phyloP scores from a whole-genome alignment of 2,113 vertebrate species.

The Nothocercus julius region DNA sequence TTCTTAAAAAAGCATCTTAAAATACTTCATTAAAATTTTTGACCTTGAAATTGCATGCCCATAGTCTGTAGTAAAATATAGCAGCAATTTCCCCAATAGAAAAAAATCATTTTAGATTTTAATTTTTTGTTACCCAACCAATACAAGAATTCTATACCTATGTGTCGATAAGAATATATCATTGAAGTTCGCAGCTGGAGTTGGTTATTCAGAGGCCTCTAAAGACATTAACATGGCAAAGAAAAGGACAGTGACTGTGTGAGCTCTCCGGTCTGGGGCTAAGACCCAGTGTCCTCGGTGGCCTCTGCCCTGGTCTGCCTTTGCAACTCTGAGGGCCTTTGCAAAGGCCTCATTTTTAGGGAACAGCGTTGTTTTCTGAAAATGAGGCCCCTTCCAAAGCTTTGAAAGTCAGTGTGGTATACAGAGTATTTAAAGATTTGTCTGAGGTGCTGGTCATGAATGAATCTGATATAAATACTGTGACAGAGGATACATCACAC shows the following conservation, averaged over 20 bases:
- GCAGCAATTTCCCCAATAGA: background rate
- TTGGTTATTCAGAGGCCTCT: background rate
- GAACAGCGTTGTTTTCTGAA: background rate
- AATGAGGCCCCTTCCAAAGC: background rate
- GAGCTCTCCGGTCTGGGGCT: background rate
- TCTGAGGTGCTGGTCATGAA: background rate
- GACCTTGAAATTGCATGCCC: conserved; percentile 33
- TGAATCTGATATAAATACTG: conserved; percentile 17
- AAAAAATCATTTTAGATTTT: background rate
- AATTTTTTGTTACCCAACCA: background rate
- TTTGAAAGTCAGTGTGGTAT: background rate
- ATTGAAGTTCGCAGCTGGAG: background rate
- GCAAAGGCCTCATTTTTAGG: background rate
- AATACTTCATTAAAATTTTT: conserved; percentile 15
- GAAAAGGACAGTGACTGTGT: background rate
- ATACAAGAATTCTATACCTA: background rate
- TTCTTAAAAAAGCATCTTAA: conserved; percentile 44
- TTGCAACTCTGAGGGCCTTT: background rate
- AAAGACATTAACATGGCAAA: background rate
- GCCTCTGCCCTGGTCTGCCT: background rate
- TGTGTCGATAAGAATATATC: background rate
- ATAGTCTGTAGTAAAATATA: background rate
- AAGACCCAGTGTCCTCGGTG: too few species aligned
- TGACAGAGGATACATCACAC: background rate
- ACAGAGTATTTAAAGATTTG: background rate